These are phyloP conservation scores for Gallinago stenura DNA, from an alignment of 2,797 vertebrate genomes.

Conservation along the genomic window DNA sequence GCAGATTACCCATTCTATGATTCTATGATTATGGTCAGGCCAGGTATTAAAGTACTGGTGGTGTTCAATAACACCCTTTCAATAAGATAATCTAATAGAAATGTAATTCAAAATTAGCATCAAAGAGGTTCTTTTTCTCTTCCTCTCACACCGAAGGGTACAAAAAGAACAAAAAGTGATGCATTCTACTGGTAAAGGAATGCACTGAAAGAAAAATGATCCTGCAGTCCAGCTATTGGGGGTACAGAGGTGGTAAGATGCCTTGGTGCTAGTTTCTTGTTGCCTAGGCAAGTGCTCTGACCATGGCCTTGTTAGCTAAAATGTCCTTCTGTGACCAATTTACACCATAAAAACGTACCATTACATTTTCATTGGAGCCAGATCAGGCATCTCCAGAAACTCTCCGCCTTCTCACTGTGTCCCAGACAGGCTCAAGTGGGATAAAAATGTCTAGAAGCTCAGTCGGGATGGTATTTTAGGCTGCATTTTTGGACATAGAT, in stretches of 20 bases:
- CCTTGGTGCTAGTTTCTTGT: neutral
- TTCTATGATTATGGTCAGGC: neutral
- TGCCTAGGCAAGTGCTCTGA: neutral
- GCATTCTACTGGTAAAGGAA: neutral
- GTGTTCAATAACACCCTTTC: neutral
- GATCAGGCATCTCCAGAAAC: neutral
- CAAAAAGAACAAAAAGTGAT: neutral
- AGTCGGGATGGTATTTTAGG: neutral
- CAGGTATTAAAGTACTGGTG: neutral
- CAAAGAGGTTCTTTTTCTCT: neutral
- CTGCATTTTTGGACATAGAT: neutral
- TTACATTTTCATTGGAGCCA: neutral
- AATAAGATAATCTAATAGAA: neutral
- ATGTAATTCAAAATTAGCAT: neutral
- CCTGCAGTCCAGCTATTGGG: neutral
- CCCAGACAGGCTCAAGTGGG: neutral
- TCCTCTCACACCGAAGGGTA: neutral
- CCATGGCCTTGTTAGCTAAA: neutral
- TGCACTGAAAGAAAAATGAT: neutral
- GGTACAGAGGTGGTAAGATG: neutral
- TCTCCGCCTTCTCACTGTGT: neutral
- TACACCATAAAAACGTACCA: neutral
- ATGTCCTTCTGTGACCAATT: neutral
- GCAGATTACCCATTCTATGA: too few relatives aligned
- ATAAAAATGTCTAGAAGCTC: slow-evolving; percentile 19